Conservation (phyloP, 2,888 invertebrate genomes). For the Nymphalis c-album region DNA sequence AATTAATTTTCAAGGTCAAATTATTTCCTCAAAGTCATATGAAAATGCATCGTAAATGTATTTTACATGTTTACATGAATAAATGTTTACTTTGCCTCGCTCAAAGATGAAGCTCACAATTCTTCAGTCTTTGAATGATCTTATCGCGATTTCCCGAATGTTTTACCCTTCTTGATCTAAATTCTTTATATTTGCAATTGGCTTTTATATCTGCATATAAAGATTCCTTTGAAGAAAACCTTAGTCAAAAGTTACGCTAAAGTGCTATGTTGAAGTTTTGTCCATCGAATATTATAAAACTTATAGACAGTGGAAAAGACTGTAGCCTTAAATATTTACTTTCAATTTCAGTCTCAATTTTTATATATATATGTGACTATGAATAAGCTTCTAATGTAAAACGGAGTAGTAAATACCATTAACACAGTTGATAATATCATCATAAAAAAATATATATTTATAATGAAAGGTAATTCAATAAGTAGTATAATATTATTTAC, state of each 20-base stretch:
- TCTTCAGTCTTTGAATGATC: conserved; percentile 75
- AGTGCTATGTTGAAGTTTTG: not conserved
- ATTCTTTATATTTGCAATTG: conserved; percentile 65
- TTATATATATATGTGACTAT: no score
- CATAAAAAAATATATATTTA: no score
- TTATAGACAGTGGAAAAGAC: not conserved
- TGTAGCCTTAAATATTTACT: not conserved
- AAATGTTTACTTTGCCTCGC: conserved; percentile 67
- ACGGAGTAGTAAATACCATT: no score
- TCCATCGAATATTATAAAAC: not conserved
- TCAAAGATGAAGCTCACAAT: conserved; percentile 71
- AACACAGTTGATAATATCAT: no score
- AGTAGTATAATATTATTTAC: no score
- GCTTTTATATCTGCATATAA: conserved; percentile 44
- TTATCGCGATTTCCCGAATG: conserved; percentile 75
- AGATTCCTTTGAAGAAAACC: conserved; percentile 72
- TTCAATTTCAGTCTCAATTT: no score
- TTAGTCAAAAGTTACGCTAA: conserved; percentile 50
- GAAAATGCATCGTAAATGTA: conserved; percentile 3
- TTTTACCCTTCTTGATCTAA: conserved; percentile 76
- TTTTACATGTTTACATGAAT: conserved; percentile 45
- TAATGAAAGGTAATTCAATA: no score
- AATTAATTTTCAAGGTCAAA: not conserved
- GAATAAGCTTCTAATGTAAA: no score
- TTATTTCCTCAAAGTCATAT: not conserved